Evolutionary conservation across 2,797 vertebrate genomes (phyloP).

Genomic region (Gadopsis marmoratus): DNA sequence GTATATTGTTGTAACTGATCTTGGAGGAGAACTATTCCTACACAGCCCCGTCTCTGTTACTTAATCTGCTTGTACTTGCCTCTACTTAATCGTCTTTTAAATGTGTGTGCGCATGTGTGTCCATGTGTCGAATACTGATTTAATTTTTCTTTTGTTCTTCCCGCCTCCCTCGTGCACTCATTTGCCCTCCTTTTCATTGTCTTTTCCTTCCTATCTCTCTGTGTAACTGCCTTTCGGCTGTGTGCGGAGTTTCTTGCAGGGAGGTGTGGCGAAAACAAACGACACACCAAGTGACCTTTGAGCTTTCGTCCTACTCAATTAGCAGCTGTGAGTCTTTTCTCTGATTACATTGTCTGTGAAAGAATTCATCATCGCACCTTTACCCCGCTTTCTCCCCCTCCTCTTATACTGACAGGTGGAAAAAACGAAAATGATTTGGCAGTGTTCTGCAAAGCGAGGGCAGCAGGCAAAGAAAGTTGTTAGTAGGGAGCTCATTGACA

Average conservation of each 20-base stretch:
- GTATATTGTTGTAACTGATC: constrained; percentile 16
- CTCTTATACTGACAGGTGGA: constrained; percentile 23
- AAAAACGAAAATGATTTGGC: constrained; percentile 13
- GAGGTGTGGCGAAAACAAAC: constrained; percentile 13
- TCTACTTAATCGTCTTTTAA: constrained; percentile 46
- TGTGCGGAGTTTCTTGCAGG: constrained; percentile 14
- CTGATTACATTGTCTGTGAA: constrained; percentile 54
- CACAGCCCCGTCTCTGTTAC: constrained; percentile 5
- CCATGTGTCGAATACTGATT: constrained; percentile 54
- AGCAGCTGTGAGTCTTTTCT: constrained; percentile 32
- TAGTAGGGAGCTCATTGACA: constrained; percentile 56
- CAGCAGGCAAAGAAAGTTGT: constrained; percentile 56
- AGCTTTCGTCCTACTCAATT: constrained; percentile 49
- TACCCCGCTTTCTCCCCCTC: constrained; percentile 16
- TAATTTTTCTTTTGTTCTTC: constrained; percentile 31
- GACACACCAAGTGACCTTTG: constrained; percentile 23
- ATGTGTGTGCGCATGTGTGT: constrained; percentile 15
- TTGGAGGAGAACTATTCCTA: constrained; percentile 8
- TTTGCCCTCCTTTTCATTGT: constrained; percentile 35
- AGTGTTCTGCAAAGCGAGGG: constrained; percentile 36
- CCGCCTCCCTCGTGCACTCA: constrained; percentile 31
- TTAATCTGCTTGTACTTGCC: constrained; percentile 31
- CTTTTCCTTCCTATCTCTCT: constrained; percentile 41
- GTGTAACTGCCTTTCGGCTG: constrained; percentile 48
- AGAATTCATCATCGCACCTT: constrained; percentile 52